Percentiles rank a stretch among this genome's conserved stretches.
Evolutionary conservation across 1,140 invertebrate species (phyloP).

Genomic region (Agrypnia vestita): DNA sequence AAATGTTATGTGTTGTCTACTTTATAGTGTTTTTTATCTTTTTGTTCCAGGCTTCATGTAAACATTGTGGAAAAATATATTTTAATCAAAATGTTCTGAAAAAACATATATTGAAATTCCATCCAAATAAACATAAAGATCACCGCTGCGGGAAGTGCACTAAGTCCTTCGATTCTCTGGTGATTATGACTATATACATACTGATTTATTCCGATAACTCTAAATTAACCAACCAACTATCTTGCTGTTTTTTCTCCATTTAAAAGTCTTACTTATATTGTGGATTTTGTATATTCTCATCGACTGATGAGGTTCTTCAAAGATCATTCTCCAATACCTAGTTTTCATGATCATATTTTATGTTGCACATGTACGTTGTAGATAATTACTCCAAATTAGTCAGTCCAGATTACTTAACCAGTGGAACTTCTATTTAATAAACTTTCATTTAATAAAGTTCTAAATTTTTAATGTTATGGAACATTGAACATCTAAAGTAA

Average conservation of each 20-base stretch:
- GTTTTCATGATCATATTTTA: too few species aligned
- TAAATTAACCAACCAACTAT: not conserved
- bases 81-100: conserved; percentile 18
- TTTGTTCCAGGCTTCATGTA: conserved; percentile 12
- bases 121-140: not conserved
- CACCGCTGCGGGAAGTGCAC: conserved; percentile 10
- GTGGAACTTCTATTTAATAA: too few species aligned
- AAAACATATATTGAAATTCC: conserved; percentile 32
- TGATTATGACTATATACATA: conserved; percentile 6
- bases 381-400: too few species aligned
- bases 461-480: too few species aligned
- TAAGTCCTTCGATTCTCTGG: conserved; percentile 10
- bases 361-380: too few species aligned
- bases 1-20: not conserved
- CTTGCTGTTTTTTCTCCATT: not conserved
- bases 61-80: conserved; percentile 30
- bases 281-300: not conserved
- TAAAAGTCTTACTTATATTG: not conserved
- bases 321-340: not conserved
- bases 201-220: not conserved
- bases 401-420: too few species aligned
- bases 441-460: too few species aligned
- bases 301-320: not conserved
- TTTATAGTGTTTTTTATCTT: not conserved
- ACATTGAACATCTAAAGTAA: too few species aligned